Percentiles rank a stretch among this genome's conserved stretches.
Conservation (phyloP, 1,140 invertebrate genomes). For the Helicoverpa armigera region DNA sequence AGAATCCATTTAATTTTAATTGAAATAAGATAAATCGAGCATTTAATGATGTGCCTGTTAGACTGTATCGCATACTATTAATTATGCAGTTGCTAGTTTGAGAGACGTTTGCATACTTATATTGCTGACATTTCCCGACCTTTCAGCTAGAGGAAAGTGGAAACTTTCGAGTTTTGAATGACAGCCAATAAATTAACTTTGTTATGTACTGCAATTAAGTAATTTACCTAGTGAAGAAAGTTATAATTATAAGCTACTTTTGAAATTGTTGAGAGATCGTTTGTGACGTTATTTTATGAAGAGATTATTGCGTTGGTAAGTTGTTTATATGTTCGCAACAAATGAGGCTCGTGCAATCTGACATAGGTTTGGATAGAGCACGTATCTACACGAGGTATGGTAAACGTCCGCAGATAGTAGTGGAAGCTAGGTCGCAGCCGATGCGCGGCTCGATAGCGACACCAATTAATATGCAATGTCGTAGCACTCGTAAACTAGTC, state of each 20-base stretch:
- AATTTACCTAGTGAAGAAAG: constrained; percentile 13
- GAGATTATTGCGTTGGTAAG: not conserved
- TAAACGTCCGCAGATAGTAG: constrained; percentile 35
- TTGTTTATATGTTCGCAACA: not conserved
- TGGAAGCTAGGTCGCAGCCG: constrained; percentile 75
- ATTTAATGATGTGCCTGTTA: constrained; percentile 36
- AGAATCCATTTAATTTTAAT: constrained; percentile 33
- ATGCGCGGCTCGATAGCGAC: constrained; percentile 81
- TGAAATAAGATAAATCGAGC: constrained; percentile 40
- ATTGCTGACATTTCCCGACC: constrained; percentile 40
- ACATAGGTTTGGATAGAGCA: constrained; percentile 17
- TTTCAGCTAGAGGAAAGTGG: constrained; percentile 29
- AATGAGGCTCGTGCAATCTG: not conserved
- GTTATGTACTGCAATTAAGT: constrained; percentile 17
- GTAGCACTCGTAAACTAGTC: constrained; percentile 84
- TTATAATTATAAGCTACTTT: not conserved
- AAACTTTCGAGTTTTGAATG: constrained; percentile 26
- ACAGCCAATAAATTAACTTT: constrained; percentile 24
- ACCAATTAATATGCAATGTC: constrained; percentile 86
- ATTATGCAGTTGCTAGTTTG: constrained; percentile 39
- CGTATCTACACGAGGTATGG: constrained; percentile 27
- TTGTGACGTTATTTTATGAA: not conserved
- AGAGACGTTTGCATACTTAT: constrained; percentile 40
- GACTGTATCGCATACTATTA: constrained; percentile 25
- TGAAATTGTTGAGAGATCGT: not conserved